phyloP scores from a whole-genome alignment of 2,113 vertebrate species.

The Microcebus ravelobensis region DNA sequence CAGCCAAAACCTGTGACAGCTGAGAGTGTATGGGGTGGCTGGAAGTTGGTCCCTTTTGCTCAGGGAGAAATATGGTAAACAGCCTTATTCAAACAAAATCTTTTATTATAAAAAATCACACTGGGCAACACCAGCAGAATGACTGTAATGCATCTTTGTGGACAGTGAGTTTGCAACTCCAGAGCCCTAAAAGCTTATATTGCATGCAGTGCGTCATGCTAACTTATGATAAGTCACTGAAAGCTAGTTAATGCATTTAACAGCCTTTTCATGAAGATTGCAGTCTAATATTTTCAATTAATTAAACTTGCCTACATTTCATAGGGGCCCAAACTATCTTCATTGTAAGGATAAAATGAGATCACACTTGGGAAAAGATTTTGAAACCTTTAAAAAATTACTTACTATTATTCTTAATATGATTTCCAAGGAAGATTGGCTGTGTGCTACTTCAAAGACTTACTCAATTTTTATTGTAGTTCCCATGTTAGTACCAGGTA shows the following conservation, averaged over 20 bases:
- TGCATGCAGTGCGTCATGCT: background rate
- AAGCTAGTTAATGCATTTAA: background rate
- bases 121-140: slow-evolving; percentile 4
- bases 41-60: background rate
- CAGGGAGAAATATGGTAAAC: background rate
- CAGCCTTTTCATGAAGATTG: background rate
- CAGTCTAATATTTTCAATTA: background rate
- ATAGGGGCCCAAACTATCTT: background rate
- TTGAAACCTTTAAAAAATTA: background rate
- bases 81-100: slow-evolving; percentile 30
- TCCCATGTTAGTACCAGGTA: background rate
- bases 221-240: slow-evolving; percentile 57
- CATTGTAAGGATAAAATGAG: background rate
- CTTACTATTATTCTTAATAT: background rate
- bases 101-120: background rate
- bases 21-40: background rate
- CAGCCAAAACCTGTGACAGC: background rate
- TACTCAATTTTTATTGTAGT: background rate
- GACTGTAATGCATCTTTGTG: background rate
- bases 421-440: background rate
- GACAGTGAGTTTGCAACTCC: background rate
- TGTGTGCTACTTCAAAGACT: background rate
- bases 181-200: background rate
- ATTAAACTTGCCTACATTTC: background rate
- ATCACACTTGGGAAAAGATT: background rate